Conservation (phyloP, 2,113 vertebrate species). For the Pollachius pollachius region DNA sequence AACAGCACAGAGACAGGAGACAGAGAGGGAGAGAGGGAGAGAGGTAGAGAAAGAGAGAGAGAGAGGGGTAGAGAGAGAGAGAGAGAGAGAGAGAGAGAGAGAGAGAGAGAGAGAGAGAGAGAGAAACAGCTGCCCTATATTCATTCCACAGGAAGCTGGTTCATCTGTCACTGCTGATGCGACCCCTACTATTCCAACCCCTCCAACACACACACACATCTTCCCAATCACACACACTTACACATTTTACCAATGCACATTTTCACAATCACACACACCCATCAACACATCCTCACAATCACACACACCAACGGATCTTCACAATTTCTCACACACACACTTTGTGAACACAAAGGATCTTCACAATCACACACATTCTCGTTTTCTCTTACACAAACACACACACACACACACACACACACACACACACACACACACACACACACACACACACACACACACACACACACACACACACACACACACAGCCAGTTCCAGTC, state of each 20-base stretch:
- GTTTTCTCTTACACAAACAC: slow-evolving; percentile 2
- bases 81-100: slow-evolving; percentile 35
- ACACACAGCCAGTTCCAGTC: slow-evolving; percentile 11
- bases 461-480: neutral
- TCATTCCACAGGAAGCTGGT: slow-evolving; percentile 67
- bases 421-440: slow-evolving; percentile 19
- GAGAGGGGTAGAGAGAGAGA: slow-evolving; percentile 45
- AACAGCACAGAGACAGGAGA: slow-evolving; percentile 37
- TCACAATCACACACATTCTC: neutral
- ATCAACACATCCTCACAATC: slow-evolving; percentile 16
- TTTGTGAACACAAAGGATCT: too few species aligned
- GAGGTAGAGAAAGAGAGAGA: slow-evolving; percentile 48
- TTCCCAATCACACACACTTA: neutral
- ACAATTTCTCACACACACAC: neutral
- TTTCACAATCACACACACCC: slow-evolving; percentile 32
- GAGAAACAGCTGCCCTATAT: slow-evolving; percentile 67
- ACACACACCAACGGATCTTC: slow-evolving; percentile 13
- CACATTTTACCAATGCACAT: neutral
- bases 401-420: neutral
- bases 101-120: slow-evolving; percentile 18
- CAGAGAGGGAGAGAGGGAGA: slow-evolving; percentile 23
- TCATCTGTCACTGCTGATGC: slow-evolving; percentile 70
- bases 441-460: neutral
- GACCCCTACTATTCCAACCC: slow-evolving; percentile 37
- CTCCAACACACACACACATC: slow-evolving; percentile 25